Percentiles rank a stretch among this genome's conserved stretches.
These are phyloP conservation scores for Meteorus sp. DNA, from an alignment of 1,140 invertebrate genomes.

Conservation along the genomic window DNA sequence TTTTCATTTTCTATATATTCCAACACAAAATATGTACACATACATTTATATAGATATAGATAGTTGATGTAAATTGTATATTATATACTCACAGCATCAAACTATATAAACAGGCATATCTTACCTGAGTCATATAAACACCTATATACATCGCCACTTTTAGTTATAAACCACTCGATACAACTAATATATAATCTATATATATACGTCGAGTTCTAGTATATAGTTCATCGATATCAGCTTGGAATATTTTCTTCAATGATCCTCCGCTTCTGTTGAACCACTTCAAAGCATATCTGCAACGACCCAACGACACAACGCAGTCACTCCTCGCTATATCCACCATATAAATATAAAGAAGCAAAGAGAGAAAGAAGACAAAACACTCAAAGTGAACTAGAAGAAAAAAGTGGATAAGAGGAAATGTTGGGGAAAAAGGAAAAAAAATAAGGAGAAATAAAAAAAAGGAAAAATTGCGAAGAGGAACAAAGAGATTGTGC, in stretches of 20 bases:
- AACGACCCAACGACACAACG: too few species aligned
- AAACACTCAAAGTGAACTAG: neutral
- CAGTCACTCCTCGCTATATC: too few species aligned
- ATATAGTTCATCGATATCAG: neutral
- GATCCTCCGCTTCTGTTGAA: neutral
- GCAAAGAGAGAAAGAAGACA: too few species aligned
- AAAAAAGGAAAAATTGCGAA: neutral
- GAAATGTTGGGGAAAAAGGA: neutral
- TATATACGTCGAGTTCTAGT: neutral
- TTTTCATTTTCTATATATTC: too few species aligned
- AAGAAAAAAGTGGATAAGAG: neutral
- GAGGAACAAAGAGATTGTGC: neutral
- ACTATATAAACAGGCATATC: neutral
- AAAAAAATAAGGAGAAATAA: conserved; percentile 5
- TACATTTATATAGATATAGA: too few species aligned
- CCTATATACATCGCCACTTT: neutral
- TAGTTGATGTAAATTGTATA: too few species aligned
- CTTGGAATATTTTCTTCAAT: neutral
- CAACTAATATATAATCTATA: too few species aligned
- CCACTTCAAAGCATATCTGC: conserved; percentile 7
- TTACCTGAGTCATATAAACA: conserved; percentile 1
- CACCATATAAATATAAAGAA: too few species aligned
- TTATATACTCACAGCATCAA: neutral
- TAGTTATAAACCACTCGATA: too few species aligned
- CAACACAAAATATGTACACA: too few species aligned